Evolutionary conservation across 2,113 vertebrate genomes (phyloP).

Genomic region (Gallinago paraguaiae): DNA sequence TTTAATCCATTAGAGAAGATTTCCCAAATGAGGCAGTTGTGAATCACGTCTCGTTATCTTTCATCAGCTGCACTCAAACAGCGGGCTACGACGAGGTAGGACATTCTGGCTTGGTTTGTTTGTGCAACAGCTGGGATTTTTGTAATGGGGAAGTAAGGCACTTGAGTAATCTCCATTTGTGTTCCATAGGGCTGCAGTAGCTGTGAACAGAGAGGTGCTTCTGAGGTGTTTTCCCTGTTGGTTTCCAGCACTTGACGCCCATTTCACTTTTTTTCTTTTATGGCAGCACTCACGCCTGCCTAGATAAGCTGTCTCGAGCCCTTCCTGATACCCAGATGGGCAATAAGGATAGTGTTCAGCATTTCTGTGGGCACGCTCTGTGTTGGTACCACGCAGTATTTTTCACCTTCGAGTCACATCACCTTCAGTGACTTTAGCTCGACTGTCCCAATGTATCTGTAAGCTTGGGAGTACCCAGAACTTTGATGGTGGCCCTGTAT

Average conservation of each 20-base stretch:
- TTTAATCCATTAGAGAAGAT: neutral
- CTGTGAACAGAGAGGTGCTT: neutral
- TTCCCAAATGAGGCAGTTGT: neutral
- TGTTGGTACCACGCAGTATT: neutral
- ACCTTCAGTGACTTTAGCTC: neutral
- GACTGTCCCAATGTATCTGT: neutral
- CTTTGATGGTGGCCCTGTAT: neutral
- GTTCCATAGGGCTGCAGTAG: neutral
- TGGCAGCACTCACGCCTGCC: accelerated
- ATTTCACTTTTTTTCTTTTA: neutral
- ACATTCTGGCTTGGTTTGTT: neutral
- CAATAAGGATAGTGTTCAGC: neutral
- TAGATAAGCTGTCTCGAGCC: neutral
- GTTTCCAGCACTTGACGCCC: neutral
- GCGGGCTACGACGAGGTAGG: accelerated
- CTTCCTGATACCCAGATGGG: neutral
- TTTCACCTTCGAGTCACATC: neutral
- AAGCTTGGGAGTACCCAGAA: neutral
- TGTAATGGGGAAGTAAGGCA: neutral
- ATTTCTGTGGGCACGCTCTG: neutral
- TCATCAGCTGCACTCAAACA: neutral
- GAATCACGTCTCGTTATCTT: accelerated
- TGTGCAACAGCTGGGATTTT: neutral
- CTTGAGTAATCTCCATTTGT: neutral
- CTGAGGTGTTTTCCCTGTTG: neutral